Percentiles rank a stretch among this genome's conserved stretches.
Evolutionary conservation across 1,140 invertebrate species (phyloP).

Genomic region (Bilobella aurantiaca): DNA sequence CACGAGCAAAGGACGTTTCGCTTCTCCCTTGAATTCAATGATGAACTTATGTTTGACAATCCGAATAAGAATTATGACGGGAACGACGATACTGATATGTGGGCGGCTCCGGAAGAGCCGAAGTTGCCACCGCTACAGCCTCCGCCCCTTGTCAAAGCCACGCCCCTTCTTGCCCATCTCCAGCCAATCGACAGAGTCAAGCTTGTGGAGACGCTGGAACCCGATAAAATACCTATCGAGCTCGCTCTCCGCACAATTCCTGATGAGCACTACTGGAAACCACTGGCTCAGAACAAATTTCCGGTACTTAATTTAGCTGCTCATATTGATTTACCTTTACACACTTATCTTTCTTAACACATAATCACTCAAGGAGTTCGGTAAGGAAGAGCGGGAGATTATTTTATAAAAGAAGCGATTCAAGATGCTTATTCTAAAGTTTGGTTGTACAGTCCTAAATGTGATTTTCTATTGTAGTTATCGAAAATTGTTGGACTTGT

Average conservation of each 20-base stretch:
- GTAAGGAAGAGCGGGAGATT: no score
- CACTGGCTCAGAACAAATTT: conserved; percentile 5
- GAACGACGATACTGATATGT: conserved; percentile 4
- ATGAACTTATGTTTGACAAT: neutral
- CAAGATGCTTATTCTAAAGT: no score
- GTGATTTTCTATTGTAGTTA: no score
- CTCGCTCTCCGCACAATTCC: conserved; percentile 28
- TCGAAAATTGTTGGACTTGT: no score
- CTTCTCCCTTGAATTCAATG: neutral
- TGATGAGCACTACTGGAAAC: conserved; percentile 31
- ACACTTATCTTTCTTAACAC: no score
- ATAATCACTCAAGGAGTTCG: no score
- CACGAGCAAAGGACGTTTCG: neutral
- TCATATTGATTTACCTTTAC: neutral
- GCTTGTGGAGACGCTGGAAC: conserved; percentile 27
- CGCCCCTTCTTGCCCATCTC: conserved; percentile 15
- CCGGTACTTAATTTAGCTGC: conserved; percentile 11
- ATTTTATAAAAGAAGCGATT: no score
- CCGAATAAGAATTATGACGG: neutral
- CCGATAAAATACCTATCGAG: conserved; percentile 23
- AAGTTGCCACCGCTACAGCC: neutral
- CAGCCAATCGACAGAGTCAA: conserved; percentile 14
- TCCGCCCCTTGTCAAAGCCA: neutral
- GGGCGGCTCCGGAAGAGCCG: conserved; percentile 1
- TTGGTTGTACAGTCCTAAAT: no score